phyloP scores from a whole-genome alignment of 1,140 invertebrate genomes.

The Augochlora pura region DNA sequence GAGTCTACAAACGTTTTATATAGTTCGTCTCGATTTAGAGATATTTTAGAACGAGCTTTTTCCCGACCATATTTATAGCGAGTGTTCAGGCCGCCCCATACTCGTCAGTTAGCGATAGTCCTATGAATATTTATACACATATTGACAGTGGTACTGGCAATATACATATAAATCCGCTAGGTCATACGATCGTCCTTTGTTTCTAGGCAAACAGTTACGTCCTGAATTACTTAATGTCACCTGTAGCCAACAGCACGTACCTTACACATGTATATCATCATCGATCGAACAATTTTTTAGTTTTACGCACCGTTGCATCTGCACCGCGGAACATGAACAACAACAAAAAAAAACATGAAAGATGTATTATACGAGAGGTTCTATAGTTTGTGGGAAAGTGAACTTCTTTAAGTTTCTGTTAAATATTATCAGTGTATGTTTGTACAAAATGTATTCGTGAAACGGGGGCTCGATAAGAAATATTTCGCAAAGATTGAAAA shows the following conservation, averaged over 20 bases:
- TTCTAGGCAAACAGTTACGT: constrained; percentile 33
- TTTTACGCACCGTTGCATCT: constrained; percentile 18
- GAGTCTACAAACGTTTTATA: background rate
- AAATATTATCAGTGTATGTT: too few species aligned
- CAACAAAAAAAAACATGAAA: constrained; percentile 17
- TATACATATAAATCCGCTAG: constrained; percentile 40
- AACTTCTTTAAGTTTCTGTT: too few species aligned
- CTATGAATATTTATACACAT: constrained; percentile 32
- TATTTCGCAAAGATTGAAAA: too few species aligned
- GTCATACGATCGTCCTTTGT: constrained; percentile 17
- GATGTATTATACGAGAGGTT: background rate
- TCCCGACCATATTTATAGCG: constrained; percentile 25
- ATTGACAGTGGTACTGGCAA: constrained; percentile 37
- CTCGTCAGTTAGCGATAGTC: constrained; percentile 22
- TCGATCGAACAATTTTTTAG: background rate
- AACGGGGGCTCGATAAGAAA: too few species aligned
- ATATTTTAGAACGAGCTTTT: constrained; percentile 6
- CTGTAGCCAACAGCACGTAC: constrained; percentile 26
- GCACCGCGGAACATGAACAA: constrained; percentile 7
- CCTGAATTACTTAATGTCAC: constrained; percentile 23
- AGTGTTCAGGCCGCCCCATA: constrained; percentile 30
- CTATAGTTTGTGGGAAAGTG: background rate
- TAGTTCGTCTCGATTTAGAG: constrained; percentile 13
- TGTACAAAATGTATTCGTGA: too few species aligned
- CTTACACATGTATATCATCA: background rate